Conservation (phyloP, 2,888 invertebrate genomes). For the Rhagonycha fulva region DNA sequence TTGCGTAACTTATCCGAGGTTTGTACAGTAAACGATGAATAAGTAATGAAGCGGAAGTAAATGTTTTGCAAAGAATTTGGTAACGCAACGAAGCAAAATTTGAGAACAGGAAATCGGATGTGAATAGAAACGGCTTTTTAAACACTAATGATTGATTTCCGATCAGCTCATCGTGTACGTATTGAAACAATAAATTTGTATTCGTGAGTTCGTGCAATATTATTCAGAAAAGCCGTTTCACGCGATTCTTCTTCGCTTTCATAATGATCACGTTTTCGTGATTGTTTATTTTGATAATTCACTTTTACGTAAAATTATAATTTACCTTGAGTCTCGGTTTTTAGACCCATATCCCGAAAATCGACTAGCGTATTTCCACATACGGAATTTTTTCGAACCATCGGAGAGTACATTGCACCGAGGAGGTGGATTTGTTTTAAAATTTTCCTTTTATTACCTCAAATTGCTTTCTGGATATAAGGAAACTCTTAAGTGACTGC, state of each 20-base stretch:
- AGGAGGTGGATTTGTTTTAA: background rate
- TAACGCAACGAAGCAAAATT: background rate
- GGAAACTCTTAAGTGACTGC: background rate
- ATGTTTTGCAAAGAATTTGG: background rate
- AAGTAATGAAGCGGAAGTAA: background rate
- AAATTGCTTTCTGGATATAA: background rate
- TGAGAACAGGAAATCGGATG: background rate
- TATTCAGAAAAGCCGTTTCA: background rate
- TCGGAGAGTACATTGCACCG: background rate
- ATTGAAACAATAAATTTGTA: background rate
- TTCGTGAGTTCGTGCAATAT: background rate
- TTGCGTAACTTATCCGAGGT: background rate
- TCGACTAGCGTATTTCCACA: background rate
- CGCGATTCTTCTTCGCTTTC: slow-evolving; percentile 1
- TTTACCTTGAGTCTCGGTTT: background rate
- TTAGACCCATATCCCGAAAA: background rate
- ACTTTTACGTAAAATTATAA: background rate
- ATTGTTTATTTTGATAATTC: background rate
- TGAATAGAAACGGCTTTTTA: background rate
- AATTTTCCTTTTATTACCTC: background rate
- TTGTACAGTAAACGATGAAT: background rate
- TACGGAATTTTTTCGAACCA: background rate
- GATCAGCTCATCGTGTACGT: background rate
- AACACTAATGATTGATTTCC: background rate
- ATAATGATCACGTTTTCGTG: background rate